phyloP scores from a whole-genome alignment of 2,113 vertebrate species.

The Dryoscopus gambensis region DNA sequence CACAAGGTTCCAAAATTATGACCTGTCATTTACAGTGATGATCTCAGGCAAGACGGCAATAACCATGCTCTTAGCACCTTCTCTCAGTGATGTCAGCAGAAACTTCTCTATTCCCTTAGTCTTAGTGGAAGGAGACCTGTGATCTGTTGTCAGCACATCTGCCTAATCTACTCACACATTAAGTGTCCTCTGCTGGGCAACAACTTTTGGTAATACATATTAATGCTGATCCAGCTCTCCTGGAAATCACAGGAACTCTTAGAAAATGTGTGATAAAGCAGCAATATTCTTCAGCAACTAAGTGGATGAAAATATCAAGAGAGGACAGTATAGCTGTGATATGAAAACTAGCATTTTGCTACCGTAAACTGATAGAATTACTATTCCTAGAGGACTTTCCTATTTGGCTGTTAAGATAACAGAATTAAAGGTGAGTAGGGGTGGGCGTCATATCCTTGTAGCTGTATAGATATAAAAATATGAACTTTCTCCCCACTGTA shows the following conservation, averaged over 20 bases:
- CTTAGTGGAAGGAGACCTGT: not conserved
- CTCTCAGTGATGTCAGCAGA: not conserved
- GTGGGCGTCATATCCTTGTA: not conserved
- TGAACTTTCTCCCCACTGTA: not conserved
- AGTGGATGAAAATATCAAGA: not conserved
- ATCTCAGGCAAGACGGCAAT: not conserved
- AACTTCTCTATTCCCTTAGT: not conserved
- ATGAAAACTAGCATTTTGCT: not conserved
- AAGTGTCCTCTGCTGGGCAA: not conserved
- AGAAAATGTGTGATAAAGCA: not conserved
- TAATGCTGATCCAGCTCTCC: not conserved
- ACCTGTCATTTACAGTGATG: not conserved
- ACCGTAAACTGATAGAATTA: not conserved
- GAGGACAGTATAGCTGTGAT: not conserved
- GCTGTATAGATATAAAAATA: not conserved
- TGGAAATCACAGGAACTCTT: not conserved
- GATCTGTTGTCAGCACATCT: not conserved
- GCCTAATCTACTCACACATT: accelerated
- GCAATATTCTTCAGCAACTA: not conserved
- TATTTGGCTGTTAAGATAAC: not conserved
- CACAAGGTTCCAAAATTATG: not conserved
- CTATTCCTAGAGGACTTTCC: not conserved
- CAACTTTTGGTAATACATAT: not conserved
- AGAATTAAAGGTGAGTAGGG: not conserved
- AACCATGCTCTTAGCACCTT: not conserved